Evolutionary conservation across 2,797 vertebrate genomes (phyloP), one percentile per base, ranked within the genome.

Genomic region (Hipposideros larvatus): DNA sequence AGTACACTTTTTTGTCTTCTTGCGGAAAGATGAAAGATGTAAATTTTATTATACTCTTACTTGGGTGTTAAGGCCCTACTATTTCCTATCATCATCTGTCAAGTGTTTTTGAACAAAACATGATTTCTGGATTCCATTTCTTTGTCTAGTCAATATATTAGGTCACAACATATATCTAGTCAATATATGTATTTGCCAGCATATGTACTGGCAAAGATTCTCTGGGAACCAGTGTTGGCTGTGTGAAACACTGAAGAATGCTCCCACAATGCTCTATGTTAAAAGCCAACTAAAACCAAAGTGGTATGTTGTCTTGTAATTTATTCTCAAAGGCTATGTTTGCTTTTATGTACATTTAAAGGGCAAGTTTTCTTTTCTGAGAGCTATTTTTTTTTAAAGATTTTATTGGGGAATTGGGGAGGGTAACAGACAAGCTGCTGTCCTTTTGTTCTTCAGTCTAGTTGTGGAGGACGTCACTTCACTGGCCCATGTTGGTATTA

Each of bases 221-320:
- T 87, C 71, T 65, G 28, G 16, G 37, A 15, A 66, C 10, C 5
- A 48, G 51, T n/a, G 11, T 37, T 84, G 91, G 22, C 11, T 82
- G 19, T 83, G 37, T 43, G 5, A 51, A 57, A 74, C 59, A 43
- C 24, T 77, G 26, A 90, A 68, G 11, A 53, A 68, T 48, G 28
- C 8, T 78, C 26, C 66, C 46, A n/a, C 26, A 63, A 73, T 31
- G 26, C 9, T 89, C 16, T 14, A 6, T 74, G 19, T 65, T 34
- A 91, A 91, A 91, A 91, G 46, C 13, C 41, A 88, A 66, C 16
- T 48, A 15, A 93, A 84, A 90, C 66, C 78, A 91, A 87, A 59
- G n/a, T 57, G n/a, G 24, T 43, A 53, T 46, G 13, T 59, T 91
- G 66, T 57, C 66, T 74, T 87, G 11, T 73, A 61, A 96, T 65